Evolutionary conservation across 1,140 invertebrate genomes (phyloP), one percentile per base, ranked within the genome.

Genomic region (Phthorimaea operculella): DNA sequence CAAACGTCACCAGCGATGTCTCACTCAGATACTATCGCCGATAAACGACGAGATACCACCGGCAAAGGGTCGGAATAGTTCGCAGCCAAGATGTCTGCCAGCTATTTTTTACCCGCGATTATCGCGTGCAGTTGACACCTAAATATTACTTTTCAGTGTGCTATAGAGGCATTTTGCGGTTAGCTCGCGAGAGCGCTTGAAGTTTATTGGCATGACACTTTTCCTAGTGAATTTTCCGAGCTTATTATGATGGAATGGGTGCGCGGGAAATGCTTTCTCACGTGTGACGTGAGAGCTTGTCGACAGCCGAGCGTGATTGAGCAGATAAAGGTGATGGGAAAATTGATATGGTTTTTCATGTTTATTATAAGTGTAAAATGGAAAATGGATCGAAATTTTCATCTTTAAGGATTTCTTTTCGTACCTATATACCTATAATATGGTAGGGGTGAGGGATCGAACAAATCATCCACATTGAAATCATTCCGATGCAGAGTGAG

Each of bases 1-100:
- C 82, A 85, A 83, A 85, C 74, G 82, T 85, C 82, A 83, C 70
- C 72, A 70, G 72, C 79, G 79, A 85, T 85, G 82, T 85, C 82
- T 85, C 82, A 85, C 82, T 85, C 79, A 78, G 82, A 85, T 85
- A 78, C 77, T 77, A 82, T 82, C 79, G 65, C 68, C 78, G 79
- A 85, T 85, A 79, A 82, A 79, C 74, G 70, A 62, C 70, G 60
- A 79, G 82, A 82, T 82, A 79, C 78, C 59, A 62, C 60, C 63
- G 69, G 75, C 76, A 79, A 82, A 79, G 79, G 79, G 82, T 80
- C 76, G 72, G 73, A 73, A 76, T 79, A 79, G 74, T 82, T 70
- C 62, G 60, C 60, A 54, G 63, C 60, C 59, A 60, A 64, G 70
- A 72, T 66, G 64, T 70, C 70, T 65, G 71, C 62, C 60, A 74